Conservation (phyloP, 2,888 invertebrate genomes). For the Pherbina coryleti region DNA sequence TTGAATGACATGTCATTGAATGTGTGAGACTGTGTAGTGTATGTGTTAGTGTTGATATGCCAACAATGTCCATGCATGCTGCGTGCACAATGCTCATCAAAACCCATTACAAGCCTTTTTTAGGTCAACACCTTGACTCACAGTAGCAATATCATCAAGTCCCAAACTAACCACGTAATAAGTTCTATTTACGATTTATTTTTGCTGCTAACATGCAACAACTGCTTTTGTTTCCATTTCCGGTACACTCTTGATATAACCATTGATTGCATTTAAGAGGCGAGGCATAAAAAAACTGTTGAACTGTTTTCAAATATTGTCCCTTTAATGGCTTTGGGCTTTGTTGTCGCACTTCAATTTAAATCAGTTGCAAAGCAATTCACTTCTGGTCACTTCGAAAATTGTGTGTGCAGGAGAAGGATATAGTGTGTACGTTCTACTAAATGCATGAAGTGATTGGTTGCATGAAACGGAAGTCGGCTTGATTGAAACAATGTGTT, state of each 20-base stretch:
- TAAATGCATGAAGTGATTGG: background rate
- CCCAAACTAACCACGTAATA: background rate
- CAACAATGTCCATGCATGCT: too few relatives aligned
- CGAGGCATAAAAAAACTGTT: background rate
- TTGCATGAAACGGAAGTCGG: background rate
- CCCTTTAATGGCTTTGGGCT: background rate
- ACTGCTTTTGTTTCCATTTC: background rate
- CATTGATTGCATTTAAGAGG: background rate
- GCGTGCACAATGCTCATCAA: background rate
- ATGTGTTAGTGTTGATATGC: too few relatives aligned
- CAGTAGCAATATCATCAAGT: background rate
- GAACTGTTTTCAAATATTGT: background rate
- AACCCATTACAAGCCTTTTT: background rate
- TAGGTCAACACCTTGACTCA: background rate
- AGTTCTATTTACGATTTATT: background rate
- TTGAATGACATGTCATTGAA: too few relatives aligned
- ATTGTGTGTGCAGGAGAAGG: background rate
- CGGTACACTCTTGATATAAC: background rate
- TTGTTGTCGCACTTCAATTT: background rate
- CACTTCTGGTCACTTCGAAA: background rate
- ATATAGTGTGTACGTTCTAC: background rate
- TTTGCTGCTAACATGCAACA: background rate
- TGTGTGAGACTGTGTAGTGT: too few relatives aligned
- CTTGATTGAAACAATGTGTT: background rate
- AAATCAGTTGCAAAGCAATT: background rate